phyloP scores from a whole-genome alignment of 1,140 invertebrate genomes.

The Brachionus asplanchnoidis region DNA sequence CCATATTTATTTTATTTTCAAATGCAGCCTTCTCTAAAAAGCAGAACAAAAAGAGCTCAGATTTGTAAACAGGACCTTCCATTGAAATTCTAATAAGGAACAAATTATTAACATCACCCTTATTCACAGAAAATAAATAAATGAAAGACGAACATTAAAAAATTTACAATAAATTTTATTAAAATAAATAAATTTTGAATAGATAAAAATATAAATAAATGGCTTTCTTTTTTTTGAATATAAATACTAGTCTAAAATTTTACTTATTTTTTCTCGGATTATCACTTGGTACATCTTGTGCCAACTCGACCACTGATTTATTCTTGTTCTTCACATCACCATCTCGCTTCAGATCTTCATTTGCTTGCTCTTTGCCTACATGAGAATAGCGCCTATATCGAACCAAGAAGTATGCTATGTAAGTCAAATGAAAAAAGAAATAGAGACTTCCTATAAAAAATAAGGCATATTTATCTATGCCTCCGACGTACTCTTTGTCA shows the following conservation, averaged over 20 bases:
- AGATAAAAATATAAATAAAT: not conserved
- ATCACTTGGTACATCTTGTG: not conserved
- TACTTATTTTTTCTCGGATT: slow-evolving; percentile 13
- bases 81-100: too few relatives aligned
- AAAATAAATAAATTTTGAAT: not conserved
- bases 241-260: not conserved
- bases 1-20: too few relatives aligned
- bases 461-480: slow-evolving; percentile 4
- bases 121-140: not conserved
- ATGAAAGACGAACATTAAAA: not conserved
- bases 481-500: not conserved
- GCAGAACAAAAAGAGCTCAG: too few relatives aligned
- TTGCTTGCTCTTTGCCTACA: not conserved
- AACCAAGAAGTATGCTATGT: slow-evolving; percentile 7
- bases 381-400: slow-evolving; percentile 34
- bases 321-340: not conserved
- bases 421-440: slow-evolving; percentile 35
- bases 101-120: too few relatives aligned
- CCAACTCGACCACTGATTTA: not conserved
- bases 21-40: too few relatives aligned
- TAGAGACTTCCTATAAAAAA: slow-evolving; percentile 1
- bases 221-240: not conserved
- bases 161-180: not conserved
- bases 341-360: not conserved
- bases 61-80: too few relatives aligned